Percentiles rank a stretch among this genome's conserved stretches.
Conservation (phyloP, 2,113 vertebrate genomes). For the Pelmatolapia mariae region DNA sequence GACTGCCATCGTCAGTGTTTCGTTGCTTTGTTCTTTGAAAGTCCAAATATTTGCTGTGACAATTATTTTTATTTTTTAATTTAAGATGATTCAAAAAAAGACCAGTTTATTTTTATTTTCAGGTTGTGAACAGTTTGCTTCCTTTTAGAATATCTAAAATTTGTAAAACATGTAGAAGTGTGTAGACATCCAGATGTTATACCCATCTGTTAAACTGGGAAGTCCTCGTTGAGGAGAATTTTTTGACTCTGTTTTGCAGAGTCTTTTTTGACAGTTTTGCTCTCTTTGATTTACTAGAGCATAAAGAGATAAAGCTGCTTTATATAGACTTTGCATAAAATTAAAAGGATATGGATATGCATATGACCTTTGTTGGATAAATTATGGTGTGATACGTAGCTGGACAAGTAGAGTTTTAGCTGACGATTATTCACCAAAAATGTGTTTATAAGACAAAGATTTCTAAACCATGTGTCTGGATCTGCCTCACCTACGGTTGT, state of each 20-base stretch:
- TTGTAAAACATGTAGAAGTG: not conserved
- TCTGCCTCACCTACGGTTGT: not conserved
- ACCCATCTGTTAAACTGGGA: not conserved
- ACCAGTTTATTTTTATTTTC: accelerated
- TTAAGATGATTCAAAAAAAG: not conserved
- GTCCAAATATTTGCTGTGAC: not conserved
- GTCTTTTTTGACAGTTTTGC: not conserved
- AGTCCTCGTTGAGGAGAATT: not conserved
- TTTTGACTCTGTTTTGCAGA: too few relatives aligned
- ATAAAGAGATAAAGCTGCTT: not conserved
- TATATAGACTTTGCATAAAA: not conserved
- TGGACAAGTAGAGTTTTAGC: not conserved
- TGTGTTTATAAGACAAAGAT: not conserved
- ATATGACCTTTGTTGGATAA: not conserved
- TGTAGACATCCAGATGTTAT: not conserved
- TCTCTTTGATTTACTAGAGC: not conserved
- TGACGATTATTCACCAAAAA: not conserved
- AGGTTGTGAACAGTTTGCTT: not conserved
- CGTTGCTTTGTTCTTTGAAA: not conserved
- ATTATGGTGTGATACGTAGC: not conserved
- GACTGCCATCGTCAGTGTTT: not conserved
- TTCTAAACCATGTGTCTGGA: not conserved
- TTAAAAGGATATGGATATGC: not conserved
- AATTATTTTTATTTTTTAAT: not conserved
- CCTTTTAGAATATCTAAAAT: not conserved